These are phyloP conservation scores for Axis porcinus DNA, from an alignment of 2,113 vertebrate genomes.

Conservation along the genomic window DNA sequence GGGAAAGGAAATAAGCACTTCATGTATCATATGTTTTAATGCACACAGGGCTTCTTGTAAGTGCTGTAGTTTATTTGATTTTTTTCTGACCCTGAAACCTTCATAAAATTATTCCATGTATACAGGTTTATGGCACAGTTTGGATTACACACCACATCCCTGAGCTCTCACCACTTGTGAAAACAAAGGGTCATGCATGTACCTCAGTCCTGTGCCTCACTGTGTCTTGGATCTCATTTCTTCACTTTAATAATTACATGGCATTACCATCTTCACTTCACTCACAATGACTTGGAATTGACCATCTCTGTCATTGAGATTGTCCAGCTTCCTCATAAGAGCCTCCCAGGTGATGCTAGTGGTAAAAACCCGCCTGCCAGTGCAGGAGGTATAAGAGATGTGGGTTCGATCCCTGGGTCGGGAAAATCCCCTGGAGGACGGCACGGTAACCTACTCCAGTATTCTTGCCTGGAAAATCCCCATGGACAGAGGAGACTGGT, in stretches of 20 bases:
- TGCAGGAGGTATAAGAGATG: not conserved
- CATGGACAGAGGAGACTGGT: not conserved
- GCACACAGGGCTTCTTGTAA: not conserved
- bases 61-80: not conserved
- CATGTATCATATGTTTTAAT: not conserved
- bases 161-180: not conserved
- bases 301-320: not conserved
- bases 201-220: not conserved
- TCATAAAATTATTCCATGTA: not conserved
- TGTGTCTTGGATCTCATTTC: not conserved
- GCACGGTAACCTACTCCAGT: not conserved
- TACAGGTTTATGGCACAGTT: not conserved
- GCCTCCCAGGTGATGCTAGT: not conserved
- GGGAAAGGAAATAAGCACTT: not conserved
- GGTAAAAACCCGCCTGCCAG: not conserved
- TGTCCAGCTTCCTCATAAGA: not conserved
- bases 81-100: not conserved
- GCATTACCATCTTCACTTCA: not conserved
- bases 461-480: not conserved
- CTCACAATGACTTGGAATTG: not conserved
- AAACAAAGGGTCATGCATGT: not conserved
- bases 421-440: not conserved
- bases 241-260: not conserved
- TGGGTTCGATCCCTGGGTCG: not conserved
- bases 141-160: not conserved